Evolutionary conservation across 2,797 vertebrate species (phyloP).

Genomic region (Sebastes oblongus): DNA sequence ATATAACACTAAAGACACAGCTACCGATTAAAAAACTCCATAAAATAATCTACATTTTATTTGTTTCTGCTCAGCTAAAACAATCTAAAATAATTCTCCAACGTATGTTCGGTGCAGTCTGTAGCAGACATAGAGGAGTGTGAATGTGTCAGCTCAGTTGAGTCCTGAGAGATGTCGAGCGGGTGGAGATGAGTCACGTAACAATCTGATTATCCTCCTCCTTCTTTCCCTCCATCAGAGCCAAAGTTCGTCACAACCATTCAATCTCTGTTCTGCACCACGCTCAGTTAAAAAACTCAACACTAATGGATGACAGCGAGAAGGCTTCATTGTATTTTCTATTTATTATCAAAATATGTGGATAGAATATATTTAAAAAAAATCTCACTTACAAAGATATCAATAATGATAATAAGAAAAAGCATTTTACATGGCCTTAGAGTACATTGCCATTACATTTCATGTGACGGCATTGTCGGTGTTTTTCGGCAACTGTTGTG

Average conservation of each 20-base stretch:
- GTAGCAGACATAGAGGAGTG: not conserved
- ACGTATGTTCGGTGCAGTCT: not conserved
- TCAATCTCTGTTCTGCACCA: not conserved
- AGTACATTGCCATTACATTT: not conserved
- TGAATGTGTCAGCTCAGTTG: slow-evolving; percentile 19
- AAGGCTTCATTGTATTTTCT: not conserved
- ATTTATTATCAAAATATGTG: slow-evolving; percentile 53
- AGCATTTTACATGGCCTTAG: not conserved
- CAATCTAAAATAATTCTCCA: not conserved
- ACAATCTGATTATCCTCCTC: slow-evolving; percentile 27
- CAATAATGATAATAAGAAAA: not conserved
- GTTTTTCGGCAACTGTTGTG: slow-evolving; percentile 10
- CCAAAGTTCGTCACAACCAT: slow-evolving; percentile 1
- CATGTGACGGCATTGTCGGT: not conserved
- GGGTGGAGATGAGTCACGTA: slow-evolving; percentile 43
- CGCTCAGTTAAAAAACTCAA: not conserved
- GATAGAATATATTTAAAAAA: not conserved
- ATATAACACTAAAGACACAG: not conserved
- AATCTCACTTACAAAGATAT: slow-evolving; percentile 8
- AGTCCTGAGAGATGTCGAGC: slow-evolving; percentile 18
- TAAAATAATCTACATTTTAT: not conserved
- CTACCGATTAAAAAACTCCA: not conserved
- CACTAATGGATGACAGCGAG: not conserved
- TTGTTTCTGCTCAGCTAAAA: not conserved
- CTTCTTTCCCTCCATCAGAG: slow-evolving; percentile 10